Evolutionary conservation across 2,888 invertebrate species (phyloP), one percentile per base, ranked within the genome.

Genomic region (Ceraclea dissimilis): DNA sequence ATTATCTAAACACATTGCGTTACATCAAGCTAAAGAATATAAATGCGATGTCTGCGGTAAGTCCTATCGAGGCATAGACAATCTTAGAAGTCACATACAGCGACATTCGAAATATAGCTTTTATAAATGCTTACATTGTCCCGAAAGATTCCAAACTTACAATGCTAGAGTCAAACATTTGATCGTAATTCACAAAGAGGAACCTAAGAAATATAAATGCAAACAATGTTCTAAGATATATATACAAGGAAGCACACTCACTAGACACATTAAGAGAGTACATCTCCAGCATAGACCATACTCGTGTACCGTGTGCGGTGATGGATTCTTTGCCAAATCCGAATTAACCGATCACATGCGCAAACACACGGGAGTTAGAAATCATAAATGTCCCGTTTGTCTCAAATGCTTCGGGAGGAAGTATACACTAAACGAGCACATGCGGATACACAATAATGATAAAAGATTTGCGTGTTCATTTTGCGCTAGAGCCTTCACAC

Each of bases 111-210:
- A 39, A 39, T 39, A 8, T 13, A 39, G 66, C 11, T 56, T 65
- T 0, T 67, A 67, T 19, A 70, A 71, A 0, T 77, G 76, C 39
- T 66, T 67, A 0, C 58, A 68, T 43, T 77, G 76, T 54, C 59
- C 67, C 0, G 72, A 75, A 0, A 66, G 70, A 2, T 77, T 76
- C 58, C 65, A 74, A 0, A 66, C 74, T 17, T 76, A 77, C 0
- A 73, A 71, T 54, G 72, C 74, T 56, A 64, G 76, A 51, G 71
- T 67, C 56, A 76, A 73, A 22, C 76, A 77, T 63, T 70, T 67
- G 44, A 59, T 67, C 39, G 62, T 66, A 0, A 68, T 67, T 0
- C 75, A 75, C 52, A 54, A 59, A 21, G 59, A 57, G n/a, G 57
- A 59, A 55, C 48, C 52, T 4, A 59, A 48, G 39, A 57, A 59